Evolutionary conservation across 2,113 vertebrate species (phyloP), one percentile per base, ranked within the genome.

Genomic region (Ramphastos sulfuratus): DNA sequence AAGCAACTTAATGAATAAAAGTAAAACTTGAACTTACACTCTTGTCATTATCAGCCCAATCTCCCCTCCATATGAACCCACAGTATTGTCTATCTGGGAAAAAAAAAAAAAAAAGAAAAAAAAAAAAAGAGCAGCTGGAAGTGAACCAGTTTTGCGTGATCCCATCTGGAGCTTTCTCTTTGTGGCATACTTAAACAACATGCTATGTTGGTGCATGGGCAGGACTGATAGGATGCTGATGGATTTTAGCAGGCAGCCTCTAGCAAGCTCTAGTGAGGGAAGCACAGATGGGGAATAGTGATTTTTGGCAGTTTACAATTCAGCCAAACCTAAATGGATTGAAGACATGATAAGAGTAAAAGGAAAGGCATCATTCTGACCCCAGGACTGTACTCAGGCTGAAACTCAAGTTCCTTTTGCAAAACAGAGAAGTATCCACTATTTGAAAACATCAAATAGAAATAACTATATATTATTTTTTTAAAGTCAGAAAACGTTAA

Each of bases 151-250:
- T 94, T 94, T 94, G 50, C 76, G 65, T 94, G 79, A 83, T 96
- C 91, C 94, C 96, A 94, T 95, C 91, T 94, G 95, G 87, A 96
- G 85, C n/a, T 83, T 81, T 76, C 80, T 87, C 79, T 83, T 67
- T 66, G 85, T 92, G 92, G 79, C 91, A 94, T 72, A 54, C 72
- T 92, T 92, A 94, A 94, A 90, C 0, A 5, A 95, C 73, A 91
- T 81, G 79, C 54, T 88, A 35, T 58, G 54, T 77, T 95, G 58
- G 82, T 91, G 44, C 82, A 94, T 78, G 70, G 72, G 72, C 76
- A 94, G 91, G 82, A 81, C 93, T 88, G 93, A 92, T 81, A 83
- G 79, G 46, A 94, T 92, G 79, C 75, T 88, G 73, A 88, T 0
- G 76, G 85, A 86, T 96, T 95, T 95, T 85, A 92, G 79, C 90